Evolutionary conservation across 1,140 invertebrate species (phyloP).

Genomic region (Sycophila sp.): DNA sequence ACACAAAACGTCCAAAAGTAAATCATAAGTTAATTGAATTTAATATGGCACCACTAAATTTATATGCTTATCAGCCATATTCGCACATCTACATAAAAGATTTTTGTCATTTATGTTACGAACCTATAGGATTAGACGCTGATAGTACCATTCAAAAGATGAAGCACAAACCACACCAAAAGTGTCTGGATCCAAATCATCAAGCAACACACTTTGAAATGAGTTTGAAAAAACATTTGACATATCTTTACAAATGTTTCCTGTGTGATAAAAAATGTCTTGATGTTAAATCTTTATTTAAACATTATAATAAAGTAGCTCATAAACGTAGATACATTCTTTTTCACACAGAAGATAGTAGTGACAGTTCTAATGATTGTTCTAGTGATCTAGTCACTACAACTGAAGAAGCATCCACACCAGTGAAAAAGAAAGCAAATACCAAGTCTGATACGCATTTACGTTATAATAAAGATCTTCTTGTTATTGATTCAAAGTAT

Average conservation of each 20-base stretch:
- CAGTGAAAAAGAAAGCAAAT: background rate
- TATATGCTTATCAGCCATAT: no score
- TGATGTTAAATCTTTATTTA: background rate
- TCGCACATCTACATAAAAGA: background rate
- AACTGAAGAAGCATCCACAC: background rate
- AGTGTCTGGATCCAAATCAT: no score
- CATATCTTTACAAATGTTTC: conserved; percentile 9
- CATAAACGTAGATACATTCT: background rate
- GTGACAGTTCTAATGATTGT: background rate
- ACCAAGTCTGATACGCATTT: conserved; percentile 4
- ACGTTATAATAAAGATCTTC: background rate
- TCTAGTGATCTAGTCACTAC: background rate
- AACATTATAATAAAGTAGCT: background rate
- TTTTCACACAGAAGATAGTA: background rate
- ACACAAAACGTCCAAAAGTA: background rate
- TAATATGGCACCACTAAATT: no score
- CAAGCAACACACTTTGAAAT: background rate
- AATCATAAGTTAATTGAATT: no score
- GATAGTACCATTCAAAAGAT: background rate
- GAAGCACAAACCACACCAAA: no score
- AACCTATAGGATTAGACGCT: background rate
- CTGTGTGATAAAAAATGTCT: background rate
- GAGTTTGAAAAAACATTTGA: background rate
- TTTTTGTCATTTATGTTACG: background rate
- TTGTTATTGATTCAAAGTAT: conserved; percentile 3